These are phyloP conservation scores for Hemiprocne comata DNA, from an alignment of 2,113 vertebrate species.

Conservation along the genomic window DNA sequence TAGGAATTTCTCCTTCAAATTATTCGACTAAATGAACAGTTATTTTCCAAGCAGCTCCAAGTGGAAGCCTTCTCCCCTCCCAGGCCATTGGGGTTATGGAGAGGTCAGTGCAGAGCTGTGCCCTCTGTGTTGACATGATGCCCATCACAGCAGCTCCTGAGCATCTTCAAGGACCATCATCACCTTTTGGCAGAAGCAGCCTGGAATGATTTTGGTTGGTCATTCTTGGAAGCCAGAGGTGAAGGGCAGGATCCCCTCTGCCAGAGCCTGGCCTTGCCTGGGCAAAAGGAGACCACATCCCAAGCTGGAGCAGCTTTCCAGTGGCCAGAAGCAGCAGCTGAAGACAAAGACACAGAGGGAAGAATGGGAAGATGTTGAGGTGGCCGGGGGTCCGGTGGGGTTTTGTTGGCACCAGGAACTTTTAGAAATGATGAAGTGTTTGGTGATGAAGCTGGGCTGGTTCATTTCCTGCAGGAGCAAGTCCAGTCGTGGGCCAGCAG, in stretches of 20 bases:
- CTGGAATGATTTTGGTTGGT: background rate
- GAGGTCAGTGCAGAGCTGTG: background rate
- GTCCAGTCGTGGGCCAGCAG: background rate
- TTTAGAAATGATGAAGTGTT: background rate
- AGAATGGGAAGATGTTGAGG: accelerated
- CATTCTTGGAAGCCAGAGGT: background rate
- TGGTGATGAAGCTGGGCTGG: background rate
- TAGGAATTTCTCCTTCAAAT: background rate
- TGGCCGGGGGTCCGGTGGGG: background rate
- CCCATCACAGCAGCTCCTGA: background rate
- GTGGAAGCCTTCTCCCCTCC: background rate
- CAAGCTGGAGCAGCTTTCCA: background rate
- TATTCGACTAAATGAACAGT: background rate
- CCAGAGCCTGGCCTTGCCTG: background rate
- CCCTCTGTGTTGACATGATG: background rate
- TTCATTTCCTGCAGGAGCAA: background rate
- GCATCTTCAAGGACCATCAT: background rate
- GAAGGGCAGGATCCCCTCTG: background rate
- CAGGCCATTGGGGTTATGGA: background rate
- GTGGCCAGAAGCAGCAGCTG: background rate
- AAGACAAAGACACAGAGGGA: background rate
- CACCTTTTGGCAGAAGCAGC: background rate
- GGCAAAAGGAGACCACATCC: background rate
- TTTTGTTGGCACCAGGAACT: background rate
- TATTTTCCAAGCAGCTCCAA: background rate